These are phyloP conservation scores for Temnothorax nylanderi DNA, from an alignment of 1,140 invertebrate genomes.

Conservation along the genomic window DNA sequence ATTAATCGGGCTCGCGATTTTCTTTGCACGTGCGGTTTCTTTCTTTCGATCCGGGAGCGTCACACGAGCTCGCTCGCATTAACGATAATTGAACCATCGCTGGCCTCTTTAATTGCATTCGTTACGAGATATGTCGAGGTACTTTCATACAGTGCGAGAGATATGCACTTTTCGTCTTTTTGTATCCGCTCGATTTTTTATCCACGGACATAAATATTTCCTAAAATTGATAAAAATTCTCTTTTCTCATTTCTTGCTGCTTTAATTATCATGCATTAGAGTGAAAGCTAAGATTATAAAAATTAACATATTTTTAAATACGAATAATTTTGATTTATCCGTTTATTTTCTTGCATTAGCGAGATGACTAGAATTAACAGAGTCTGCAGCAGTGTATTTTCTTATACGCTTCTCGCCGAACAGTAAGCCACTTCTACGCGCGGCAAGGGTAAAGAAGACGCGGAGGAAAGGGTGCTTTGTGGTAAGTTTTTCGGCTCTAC, in stretches of 20 bases:
- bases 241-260: not conserved
- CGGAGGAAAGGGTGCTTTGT: conserved; percentile 42
- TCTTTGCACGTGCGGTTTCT: conserved; percentile 33
- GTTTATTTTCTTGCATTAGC: not conserved
- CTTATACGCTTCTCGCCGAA: not conserved
- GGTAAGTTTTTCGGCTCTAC: conserved; percentile 46
- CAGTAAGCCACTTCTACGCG: not conserved
- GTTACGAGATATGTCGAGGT: conserved; percentile 47
- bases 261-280: not conserved
- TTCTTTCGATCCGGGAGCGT: conserved; percentile 17
- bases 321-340: not conserved
- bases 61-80: conserved; percentile 46
- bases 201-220: not conserved
- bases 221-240: not conserved
- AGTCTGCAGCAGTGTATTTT: conserved; percentile 7
- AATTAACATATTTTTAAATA: not conserved
- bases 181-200: not conserved
- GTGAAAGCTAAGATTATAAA: not conserved
- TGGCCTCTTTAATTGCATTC: conserved; percentile 69
- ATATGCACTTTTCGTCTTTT: not conserved
- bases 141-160: conserved; percentile 14
- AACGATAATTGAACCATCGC: conserved; percentile 75
- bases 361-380: not conserved
- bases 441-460: not conserved
- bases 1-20: conserved; percentile 73